phyloP scores from a whole-genome alignment of 2,797 vertebrate species.

The Enteromius paludinosus region DNA sequence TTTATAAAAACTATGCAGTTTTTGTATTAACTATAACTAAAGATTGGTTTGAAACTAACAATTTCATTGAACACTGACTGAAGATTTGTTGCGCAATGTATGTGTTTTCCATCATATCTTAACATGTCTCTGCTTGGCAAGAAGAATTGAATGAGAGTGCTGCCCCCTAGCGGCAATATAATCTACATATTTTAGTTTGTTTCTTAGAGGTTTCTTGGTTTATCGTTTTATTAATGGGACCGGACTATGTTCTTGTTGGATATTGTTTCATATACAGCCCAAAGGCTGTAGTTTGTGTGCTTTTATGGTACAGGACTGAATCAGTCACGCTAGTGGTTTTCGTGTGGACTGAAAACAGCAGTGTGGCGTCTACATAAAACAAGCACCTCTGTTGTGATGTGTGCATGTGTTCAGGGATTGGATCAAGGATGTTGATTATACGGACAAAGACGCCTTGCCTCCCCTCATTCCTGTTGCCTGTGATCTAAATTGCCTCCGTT shows the following conservation, averaged over 20 bases:
- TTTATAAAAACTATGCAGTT: neutral
- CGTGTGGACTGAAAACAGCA: slow-evolving; percentile 59
- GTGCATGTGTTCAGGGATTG: slow-evolving; percentile 56
- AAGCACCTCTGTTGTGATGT: slow-evolving; percentile 28
- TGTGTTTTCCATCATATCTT: neutral
- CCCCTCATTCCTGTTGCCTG: slow-evolving; percentile 68
- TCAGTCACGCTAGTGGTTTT: slow-evolving; percentile 46
- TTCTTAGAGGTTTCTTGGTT: neutral
- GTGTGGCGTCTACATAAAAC: slow-evolving; percentile 49
- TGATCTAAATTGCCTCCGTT: slow-evolving; percentile 69
- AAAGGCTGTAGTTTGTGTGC: neutral
- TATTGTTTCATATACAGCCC: slow-evolving; percentile 5
- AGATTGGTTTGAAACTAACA: neutral
- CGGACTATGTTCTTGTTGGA: neutral
- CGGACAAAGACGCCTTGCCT: slow-evolving; percentile 61
- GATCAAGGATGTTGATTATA: slow-evolving; percentile 57
- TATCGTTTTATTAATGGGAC: neutral
- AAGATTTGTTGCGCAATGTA: neutral
- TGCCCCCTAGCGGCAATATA: slow-evolving; percentile 13
- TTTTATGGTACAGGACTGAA: slow-evolving; percentile 1
- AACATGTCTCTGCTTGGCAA: neutral
- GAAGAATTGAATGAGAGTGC: slow-evolving; percentile 28
- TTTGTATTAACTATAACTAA: neutral
- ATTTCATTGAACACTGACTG: neutral
- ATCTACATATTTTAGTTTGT: slow-evolving; percentile 7